These are phyloP conservation scores for Oegoconia quadripuncta DNA, from an alignment of 2,888 invertebrate species.

Conservation along the genomic window DNA sequence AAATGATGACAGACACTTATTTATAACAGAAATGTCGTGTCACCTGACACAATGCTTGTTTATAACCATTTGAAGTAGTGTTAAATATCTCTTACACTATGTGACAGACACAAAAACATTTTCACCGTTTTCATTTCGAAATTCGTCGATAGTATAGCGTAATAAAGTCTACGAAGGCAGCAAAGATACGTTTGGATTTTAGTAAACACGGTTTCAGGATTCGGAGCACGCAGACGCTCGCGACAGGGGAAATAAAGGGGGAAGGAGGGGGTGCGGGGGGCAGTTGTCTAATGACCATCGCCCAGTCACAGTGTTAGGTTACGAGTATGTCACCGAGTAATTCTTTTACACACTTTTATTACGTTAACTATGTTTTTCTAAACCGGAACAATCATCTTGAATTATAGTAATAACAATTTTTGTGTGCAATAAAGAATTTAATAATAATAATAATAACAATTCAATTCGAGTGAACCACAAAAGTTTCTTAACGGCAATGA, in stretches of 20 bases:
- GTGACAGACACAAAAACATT: neutral
- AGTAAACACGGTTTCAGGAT: constrained; percentile 45
- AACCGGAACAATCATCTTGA: no score
- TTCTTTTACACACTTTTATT: no score
- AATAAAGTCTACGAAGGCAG: constrained; percentile 12
- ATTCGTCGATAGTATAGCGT: constrained; percentile 15
- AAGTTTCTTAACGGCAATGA: no score
- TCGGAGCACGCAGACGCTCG: constrained; percentile 40
- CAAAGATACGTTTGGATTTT: constrained; percentile 29
- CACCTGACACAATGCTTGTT: neutral
- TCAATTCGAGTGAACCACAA: no score
- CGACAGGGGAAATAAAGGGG: constrained; percentile 49
- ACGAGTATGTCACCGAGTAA: no score
- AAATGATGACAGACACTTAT: no score
- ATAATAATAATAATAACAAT: no score
- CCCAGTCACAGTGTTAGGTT: no score
- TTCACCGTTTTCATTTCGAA: constrained; percentile 9
- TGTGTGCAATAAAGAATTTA: no score
- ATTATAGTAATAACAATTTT: no score
- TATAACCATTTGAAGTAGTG: neutral
- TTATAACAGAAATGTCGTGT: no score
- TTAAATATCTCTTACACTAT: neutral
- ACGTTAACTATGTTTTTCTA: no score
- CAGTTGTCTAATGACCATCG: constrained; percentile 32
- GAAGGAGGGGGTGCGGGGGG: constrained; percentile 17